phyloP scores from a whole-genome alignment of 2,113 vertebrate genomes.

The Chelonoidis abingdonii region DNA sequence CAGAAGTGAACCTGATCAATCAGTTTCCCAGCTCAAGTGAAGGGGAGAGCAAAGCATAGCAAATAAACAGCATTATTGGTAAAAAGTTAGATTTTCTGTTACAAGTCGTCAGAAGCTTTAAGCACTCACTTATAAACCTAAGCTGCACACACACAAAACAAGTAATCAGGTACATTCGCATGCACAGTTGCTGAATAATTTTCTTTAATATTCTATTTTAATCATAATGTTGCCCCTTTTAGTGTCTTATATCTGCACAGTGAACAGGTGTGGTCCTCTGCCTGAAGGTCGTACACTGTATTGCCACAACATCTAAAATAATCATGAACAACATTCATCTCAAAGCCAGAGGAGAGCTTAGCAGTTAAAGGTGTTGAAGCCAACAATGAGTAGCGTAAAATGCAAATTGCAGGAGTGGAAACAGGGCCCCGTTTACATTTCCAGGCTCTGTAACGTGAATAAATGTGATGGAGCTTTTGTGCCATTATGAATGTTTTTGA shows the following conservation, averaged over 20 bases:
- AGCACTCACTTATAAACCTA: neutral
- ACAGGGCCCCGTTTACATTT: neutral
- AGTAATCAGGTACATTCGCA: neutral
- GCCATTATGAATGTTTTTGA: neutral
- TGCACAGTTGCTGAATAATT: neutral
- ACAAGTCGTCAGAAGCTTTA: neutral
- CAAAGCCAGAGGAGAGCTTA: neutral
- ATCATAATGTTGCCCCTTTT: neutral
- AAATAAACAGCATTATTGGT: fast-evolving
- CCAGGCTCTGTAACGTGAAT: neutral
- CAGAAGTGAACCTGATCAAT: fast-evolving
- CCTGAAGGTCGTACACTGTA: fast-evolving
- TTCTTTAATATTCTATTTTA: neutral
- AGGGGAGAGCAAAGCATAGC: neutral
- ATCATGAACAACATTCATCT: neutral
- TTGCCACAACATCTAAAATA: neutral
- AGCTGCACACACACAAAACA: neutral
- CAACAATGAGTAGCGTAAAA: neutral
- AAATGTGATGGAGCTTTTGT: neutral
- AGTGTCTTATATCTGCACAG: neutral
- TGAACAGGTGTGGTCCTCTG: fast-evolving
- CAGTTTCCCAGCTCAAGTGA: neutral
- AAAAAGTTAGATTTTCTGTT: neutral
- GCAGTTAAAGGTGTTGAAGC: neutral
- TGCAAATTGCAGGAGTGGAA: neutral